Base-by-base conservation (phyloP, 1,140 invertebrate genomes). In the Megalopta genalis region DNA sequence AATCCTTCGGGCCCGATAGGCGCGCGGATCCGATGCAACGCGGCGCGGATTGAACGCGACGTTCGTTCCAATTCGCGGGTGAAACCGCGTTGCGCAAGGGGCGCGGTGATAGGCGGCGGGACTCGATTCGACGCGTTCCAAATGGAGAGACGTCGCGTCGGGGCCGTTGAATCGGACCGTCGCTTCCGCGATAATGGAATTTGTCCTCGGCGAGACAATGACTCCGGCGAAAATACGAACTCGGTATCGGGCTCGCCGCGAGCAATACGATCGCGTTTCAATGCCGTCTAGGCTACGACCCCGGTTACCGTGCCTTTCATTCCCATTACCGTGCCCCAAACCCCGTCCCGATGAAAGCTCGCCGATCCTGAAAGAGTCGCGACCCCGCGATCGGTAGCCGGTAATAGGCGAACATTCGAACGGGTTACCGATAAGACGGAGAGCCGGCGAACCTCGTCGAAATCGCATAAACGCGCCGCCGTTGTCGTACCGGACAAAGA, bases 131-230 rank as follows among this genome's bases (percentile, higher is more conserved):
- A 57, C 54, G 54, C 10, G 42, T 46, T 46, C 9, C n/a, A 23
- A 65, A 42, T 23, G 39, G 23, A n/a, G 23, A n/a, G 21, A 62
- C 49, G 49, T 52, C 49, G 49, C 49, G 59, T 16, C 23, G 25
- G 23, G 14, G 7, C n/a, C 57, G 23, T 60, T 25, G 57, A 60
- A 25, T 60, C 57, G 57, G n/a, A 60, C 59, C 23, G 59, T 62
- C 59, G 59, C 59, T 62, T 27, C 10, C 59, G 14, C 59, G 59
- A 62, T 62, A 62, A 62, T 32, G 23, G 59, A 62, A 62, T 62
- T 62, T 62, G 25, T n/a, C 59, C 23, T 10, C 21, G 23, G 4
- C 8, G 12, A 62, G 59, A 62, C 59, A 62, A 62, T 62, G 25
- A 23, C 59, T n/a, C 12, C 59, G 59, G 14, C 25, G 59, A 62